Evolutionary conservation across 2,113 vertebrate genomes (phyloP).

Genomic region (Miniopterus natalensis): DNA sequence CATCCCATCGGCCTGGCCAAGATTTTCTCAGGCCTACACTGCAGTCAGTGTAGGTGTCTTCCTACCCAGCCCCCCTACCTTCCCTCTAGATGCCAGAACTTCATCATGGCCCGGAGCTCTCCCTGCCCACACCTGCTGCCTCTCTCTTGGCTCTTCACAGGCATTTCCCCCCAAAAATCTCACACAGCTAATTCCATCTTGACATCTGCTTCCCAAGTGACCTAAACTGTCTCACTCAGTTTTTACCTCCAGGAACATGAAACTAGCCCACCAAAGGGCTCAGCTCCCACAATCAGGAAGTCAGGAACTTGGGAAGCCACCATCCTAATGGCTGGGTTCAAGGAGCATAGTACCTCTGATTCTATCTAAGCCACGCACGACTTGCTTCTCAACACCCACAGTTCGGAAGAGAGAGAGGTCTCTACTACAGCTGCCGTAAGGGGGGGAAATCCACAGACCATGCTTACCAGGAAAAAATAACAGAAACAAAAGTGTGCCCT

Average conservation of each 20-base stretch:
- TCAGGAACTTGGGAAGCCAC: neutral
- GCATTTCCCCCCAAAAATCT: neutral
- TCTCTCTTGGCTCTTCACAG: neutral
- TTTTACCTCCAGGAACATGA: neutral
- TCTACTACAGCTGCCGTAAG: neutral
- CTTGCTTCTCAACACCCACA: neutral
- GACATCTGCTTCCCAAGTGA: neutral
- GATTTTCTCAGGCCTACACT: neutral
- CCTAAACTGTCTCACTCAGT: neutral
- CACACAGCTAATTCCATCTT: neutral
- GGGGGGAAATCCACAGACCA: neutral
- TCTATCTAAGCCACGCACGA: neutral
- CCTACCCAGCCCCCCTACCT: neutral
- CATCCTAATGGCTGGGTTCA: neutral
- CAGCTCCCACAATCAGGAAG: neutral
- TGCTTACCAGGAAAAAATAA: neutral
- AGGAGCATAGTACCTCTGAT: neutral
- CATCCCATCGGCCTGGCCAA: neutral
- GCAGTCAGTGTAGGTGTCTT: neutral
- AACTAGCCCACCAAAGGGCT: neutral
- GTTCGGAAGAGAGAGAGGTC: neutral
- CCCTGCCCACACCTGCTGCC: neutral
- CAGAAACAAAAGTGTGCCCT: neutral
- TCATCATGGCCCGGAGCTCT: neutral
- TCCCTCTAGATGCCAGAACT: neutral